Percentiles rank a stretch among this genome's conserved stretches.
phyloP scores from a whole-genome alignment of 2,113 vertebrate species.

The Mesitornis unicolor region DNA sequence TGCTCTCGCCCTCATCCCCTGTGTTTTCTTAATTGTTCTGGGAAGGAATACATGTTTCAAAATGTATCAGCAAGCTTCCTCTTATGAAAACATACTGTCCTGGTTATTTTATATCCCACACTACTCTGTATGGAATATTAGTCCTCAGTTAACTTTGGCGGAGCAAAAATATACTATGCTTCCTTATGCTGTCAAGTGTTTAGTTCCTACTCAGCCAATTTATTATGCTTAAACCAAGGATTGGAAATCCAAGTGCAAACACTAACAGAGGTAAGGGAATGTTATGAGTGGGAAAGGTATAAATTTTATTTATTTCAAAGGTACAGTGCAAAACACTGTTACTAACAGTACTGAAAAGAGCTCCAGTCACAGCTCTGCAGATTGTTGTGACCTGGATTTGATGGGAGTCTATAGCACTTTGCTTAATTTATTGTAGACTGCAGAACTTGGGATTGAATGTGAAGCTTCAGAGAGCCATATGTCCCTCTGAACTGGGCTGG shows the following conservation, averaged over 20 bases:
- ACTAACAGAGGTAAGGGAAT: neutral
- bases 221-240: neutral
- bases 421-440: neutral
- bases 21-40: slow-evolving; percentile 34
- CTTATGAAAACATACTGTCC: neutral
- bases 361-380: neutral
- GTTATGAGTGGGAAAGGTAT: neutral
- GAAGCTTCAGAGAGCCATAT: neutral
- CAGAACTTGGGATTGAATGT: neutral
- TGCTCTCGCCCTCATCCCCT: neutral
- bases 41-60: neutral
- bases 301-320: neutral
- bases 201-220: neutral
- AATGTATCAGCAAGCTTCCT: neutral
- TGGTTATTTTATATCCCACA: neutral
- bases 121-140: neutral
- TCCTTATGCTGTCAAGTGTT: neutral
- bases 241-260: neutral
- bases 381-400: neutral
- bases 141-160: neutral
- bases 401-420: fast-evolving
- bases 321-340: neutral
- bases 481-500: neutral
- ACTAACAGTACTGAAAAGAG: neutral
- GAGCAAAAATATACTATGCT: neutral